These are phyloP conservation scores for Zaprionus inermis DNA, from an alignment of 1,140 invertebrate genomes.

Conservation along the genomic window DNA sequence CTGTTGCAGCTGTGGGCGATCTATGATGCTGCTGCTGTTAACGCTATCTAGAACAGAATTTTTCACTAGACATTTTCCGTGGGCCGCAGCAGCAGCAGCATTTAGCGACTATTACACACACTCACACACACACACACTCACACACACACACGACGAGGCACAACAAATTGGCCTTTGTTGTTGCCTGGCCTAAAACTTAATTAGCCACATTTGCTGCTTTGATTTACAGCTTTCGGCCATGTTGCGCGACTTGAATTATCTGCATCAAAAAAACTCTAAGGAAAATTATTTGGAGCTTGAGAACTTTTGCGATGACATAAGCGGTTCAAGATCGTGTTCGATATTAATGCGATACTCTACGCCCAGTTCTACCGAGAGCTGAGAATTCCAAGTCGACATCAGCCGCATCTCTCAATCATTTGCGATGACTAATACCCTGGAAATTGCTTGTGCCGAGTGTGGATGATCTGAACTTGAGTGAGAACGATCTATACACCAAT, in stretches of 20 bases:
- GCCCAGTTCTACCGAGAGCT: too few relatives aligned
- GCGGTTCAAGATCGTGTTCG: conserved; percentile 27
- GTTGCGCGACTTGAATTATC: conserved; percentile 45
- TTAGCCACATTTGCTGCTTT: conserved; percentile 76
- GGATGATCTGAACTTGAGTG: not conserved
- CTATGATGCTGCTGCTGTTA: conserved; percentile 30
- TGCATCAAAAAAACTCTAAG: conserved; percentile 25
- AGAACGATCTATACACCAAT: not conserved
- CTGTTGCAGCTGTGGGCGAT: conserved; percentile 24
- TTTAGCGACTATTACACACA: conserved; percentile 63
- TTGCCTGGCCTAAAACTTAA: conserved; percentile 63
- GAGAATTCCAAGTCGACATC: too few relatives aligned
- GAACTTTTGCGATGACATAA: conserved; percentile 50
- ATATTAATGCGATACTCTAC: conserved; percentile 1
- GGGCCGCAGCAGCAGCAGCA: conserved; percentile 65
- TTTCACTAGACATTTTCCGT: conserved; percentile 78
- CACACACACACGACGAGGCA: conserved; percentile 56
- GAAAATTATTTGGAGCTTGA: conserved; percentile 49
- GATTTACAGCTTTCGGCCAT: conserved; percentile 59
- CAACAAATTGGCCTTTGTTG: conserved; percentile 68
- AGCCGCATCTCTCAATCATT: too few relatives aligned
- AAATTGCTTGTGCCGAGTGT: not conserved
- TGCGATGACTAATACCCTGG: not conserved
- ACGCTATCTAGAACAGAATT: conserved; percentile 78
- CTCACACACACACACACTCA: conserved; percentile 4